Conservation (phyloP, 2,113 vertebrate genomes). For the Sinocyclocheilus rhinocerous region DNA sequence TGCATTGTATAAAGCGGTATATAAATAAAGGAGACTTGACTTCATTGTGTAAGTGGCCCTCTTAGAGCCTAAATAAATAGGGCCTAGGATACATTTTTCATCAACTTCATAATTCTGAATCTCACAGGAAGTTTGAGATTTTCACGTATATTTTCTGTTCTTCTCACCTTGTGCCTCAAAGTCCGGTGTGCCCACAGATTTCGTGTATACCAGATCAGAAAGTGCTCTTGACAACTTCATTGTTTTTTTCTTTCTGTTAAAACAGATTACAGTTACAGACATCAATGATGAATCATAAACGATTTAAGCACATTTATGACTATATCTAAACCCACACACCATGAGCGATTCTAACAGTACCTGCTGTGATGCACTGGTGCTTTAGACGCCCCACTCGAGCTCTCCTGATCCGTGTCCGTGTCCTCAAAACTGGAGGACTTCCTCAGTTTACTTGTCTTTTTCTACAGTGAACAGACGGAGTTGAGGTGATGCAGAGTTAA, state of each 20-base stretch:
- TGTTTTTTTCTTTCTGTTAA: conserved; percentile 87
- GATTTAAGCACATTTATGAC: background rate
- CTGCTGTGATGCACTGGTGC: conserved; percentile 82
- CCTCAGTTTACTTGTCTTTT: conserved; percentile 88
- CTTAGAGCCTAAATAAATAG: background rate
- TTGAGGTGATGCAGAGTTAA: background rate
- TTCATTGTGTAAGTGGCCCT: background rate
- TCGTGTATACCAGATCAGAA: conserved; percentile 95
- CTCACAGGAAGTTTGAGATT: background rate
- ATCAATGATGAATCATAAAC: background rate
- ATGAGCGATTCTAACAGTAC: conserved; percentile 62
- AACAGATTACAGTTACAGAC: background rate
- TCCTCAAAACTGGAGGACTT: conserved; percentile 88
- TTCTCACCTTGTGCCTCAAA: conserved; percentile 86
- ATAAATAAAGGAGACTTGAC: too few relatives aligned
- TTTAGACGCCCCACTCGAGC: conserved; percentile 77
- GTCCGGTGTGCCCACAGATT: conserved; percentile 90
- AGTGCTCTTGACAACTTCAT: conserved; percentile 95
- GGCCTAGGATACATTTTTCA: background rate
- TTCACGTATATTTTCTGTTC: background rate
- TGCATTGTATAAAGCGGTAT: too few relatives aligned
- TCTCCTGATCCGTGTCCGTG: conserved; percentile 84
- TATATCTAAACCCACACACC: background rate
- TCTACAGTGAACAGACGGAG: conserved; percentile 71
- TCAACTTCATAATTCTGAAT: background rate